Evolutionary conservation across 2,797 vertebrate species (phyloP), one percentile per base, ranked within the genome.

Genomic region (Dendrocincla tyrannina): DNA sequence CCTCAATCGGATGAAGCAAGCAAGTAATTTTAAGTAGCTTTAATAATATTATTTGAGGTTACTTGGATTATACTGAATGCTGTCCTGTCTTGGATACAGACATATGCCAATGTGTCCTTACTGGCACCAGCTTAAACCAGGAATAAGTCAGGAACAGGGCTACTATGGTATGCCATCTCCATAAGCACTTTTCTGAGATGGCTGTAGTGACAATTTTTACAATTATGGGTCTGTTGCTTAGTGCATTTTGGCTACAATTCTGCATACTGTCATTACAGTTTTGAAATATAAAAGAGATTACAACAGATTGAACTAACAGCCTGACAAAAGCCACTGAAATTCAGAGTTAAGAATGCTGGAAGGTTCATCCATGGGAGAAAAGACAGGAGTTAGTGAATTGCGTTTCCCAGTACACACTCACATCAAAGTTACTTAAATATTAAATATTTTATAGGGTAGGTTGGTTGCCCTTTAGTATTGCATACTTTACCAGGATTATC

Each of bases 11-110:
- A 96, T 95, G 89, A 97, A 96, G 62, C 75, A 97, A 95, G 60
- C 75, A 97, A 95, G 94, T 88, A 1, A 25, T 91, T 97, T 96
- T 89, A 97, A 91, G 95, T 91, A 89, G 83, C 73, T 97, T 96
- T 95, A 96, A 91, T 95, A 95, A 59, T 37, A 88, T 52, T 85
- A 94, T 93, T 93, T 9, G 5, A 95, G 42, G 52, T 68, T 82
- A 88, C n/a, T 83, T 75, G 81, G 60, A 88, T 94, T 89, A 90
- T 52, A 89, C 23, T 89, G 85, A 95, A 90, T 73, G 89, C 49
- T 85, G 76, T 73, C 35, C 80, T 56, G 44, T 64, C 55, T 86
- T 96, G 94, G 80, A 95, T 72, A 93, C 24, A 92, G 80, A 89
- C 63, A 64, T 69, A 72, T 63, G n/a, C 47, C 78, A 59, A 70